Conservation (phyloP, 2,113 vertebrate species). For the Mormyrus lacerda region DNA sequence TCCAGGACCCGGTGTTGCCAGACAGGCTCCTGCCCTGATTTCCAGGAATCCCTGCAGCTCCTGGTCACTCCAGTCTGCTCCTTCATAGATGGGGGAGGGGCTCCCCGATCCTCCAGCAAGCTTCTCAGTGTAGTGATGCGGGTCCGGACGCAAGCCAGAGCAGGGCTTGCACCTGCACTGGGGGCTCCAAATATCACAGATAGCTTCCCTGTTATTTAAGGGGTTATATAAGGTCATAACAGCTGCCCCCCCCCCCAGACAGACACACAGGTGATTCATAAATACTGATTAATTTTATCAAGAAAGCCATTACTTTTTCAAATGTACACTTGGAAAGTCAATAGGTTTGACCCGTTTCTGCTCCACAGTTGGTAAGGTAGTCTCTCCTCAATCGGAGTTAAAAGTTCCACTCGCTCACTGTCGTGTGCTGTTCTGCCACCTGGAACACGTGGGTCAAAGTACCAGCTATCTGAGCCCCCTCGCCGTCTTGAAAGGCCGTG, state of each 20-base stretch:
- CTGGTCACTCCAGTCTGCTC: not conserved
- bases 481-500: not conserved
- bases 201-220: not conserved
- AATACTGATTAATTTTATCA: not conserved
- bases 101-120: not conserved
- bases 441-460: not conserved
- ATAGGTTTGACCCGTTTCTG: not conserved
- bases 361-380: not conserved
- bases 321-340: not conserved
- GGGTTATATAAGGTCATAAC: not conserved
- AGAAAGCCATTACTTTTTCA: not conserved
- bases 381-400: not conserved
- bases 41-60: not conserved
- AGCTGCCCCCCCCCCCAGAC: not conserved
- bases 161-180: not conserved
- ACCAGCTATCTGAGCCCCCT: not conserved
- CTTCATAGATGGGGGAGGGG: not conserved
- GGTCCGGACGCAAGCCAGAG: not conserved
- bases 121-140: not conserved
- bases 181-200: not conserved
- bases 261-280: not conserved
- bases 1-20: not conserved
- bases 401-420: not conserved
- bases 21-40: not conserved
- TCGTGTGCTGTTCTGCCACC: not conserved